Conservation (phyloP, 2,797 vertebrate genomes). For the Mormyrops boulengeri region DNA sequence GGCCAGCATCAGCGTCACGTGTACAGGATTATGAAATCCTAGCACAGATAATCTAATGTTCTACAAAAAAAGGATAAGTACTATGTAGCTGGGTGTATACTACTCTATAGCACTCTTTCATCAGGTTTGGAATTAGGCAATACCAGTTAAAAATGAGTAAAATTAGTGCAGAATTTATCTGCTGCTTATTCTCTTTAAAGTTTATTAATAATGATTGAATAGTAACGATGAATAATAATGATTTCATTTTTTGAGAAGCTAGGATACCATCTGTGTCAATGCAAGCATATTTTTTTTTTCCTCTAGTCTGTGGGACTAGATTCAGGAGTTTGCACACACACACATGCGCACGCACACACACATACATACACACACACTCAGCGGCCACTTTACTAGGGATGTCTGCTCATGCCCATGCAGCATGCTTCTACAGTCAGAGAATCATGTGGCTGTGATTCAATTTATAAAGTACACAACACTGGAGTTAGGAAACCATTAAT, state of each 20-base stretch:
- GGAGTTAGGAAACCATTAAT: not conserved
- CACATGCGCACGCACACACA: not conserved
- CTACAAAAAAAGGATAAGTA: not conserved
- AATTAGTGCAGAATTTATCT: not conserved
- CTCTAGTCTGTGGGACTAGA: not conserved
- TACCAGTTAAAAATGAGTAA: not conserved
- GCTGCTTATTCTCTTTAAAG: not conserved
- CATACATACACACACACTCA: not conserved
- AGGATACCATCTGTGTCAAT: not conserved
- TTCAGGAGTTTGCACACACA: not conserved
- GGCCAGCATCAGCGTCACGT: not conserved
- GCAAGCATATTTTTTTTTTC: not conserved
- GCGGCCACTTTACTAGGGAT: not conserved
- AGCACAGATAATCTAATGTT: not conserved
- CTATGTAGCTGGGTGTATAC: not conserved
- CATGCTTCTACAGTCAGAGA: not conserved
- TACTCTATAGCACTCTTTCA: not conserved
- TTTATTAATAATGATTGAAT: not conserved
- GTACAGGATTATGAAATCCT: not conserved
- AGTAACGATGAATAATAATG: not conserved
- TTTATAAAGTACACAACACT: not conserved
- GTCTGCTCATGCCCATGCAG: too few relatives aligned
- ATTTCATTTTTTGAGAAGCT: not conserved
- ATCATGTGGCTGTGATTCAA: not conserved
- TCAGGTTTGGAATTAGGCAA: not conserved